These are phyloP conservation scores for Amphibalanus amphitrite DNA, from an alignment of 1,140 invertebrate species.

Conservation along the genomic window DNA sequence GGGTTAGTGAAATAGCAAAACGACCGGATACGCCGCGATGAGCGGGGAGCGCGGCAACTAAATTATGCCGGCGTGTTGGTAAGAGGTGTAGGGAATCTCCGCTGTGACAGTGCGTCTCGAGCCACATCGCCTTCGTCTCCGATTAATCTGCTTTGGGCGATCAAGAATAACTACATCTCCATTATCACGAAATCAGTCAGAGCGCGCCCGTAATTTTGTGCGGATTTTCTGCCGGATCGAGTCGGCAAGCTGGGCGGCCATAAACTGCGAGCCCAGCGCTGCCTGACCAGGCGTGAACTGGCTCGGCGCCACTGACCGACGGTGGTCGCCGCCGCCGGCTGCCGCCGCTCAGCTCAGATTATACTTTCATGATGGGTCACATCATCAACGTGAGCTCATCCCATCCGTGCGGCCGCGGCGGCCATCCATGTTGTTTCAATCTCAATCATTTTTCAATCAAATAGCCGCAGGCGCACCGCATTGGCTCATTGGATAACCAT, in stretches of 20 bases:
- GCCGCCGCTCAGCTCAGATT: not conserved
- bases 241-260: too few species aligned
- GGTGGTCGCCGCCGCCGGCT: too few species aligned
- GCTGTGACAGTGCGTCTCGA: not conserved
- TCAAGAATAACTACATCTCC: too few species aligned
- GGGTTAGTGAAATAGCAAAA: constrained; percentile 1
- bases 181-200: too few species aligned
- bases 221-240: too few species aligned
- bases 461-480: not conserved
- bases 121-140: too few species aligned
- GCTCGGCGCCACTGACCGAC: too few species aligned
- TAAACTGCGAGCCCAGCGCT: too few species aligned
- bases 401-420: not conserved
- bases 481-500: constrained; percentile 1
- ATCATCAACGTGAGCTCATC: not conserved
- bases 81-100: not conserved
- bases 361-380: constrained; percentile 1
- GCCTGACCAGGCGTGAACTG: too few species aligned
- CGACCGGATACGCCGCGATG: not conserved
- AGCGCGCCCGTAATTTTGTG: too few species aligned
- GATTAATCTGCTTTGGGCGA: too few species aligned
- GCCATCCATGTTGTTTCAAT: not conserved
- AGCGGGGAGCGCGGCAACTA: not conserved
- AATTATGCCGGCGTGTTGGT: not conserved
- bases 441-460: constrained; percentile 2